Evolutionary conservation across 2,113 vertebrate species (phyloP), one percentile per base, ranked within the genome.

Genomic region (Willisornis vidua): DNA sequence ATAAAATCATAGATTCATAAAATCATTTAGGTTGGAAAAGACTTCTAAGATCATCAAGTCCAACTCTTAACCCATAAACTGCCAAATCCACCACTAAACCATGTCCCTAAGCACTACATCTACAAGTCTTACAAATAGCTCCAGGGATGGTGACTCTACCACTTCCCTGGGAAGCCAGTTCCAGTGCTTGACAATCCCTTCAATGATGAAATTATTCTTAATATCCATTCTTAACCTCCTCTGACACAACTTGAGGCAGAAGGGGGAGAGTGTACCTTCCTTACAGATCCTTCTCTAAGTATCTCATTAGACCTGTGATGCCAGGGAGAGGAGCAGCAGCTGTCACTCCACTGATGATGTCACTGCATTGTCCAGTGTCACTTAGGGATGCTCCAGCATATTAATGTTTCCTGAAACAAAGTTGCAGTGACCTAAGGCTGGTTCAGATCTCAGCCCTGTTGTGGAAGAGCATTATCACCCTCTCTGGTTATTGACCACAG

Each of bases 241-340:
- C 20, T 35, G n/a, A 48, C 9, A 25, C 20, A 48, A 35, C 41
- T 48, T 23, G 63, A 62, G 25, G 41, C 39, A 49, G 48, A 89
- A 93, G 19, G 1, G 7, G 10, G 10, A 72, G 12, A 52, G 4
- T 14, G 24, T 0, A 0, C 14, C 9, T 76, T 65, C 23, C 15
- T 61, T 79, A 18, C 14, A 79, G 37, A 51, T 61, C 24, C 12
- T 87, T 85, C 45, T 37, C 28, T 49, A 43, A 72, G 19, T 25
- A 33, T 43, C 54, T 80, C 17, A 10, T 25, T 55, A n/a, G 12
- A 75, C 3, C 12, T 46, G 8, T 41, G 19, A 39, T 25, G 17
- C 7, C 26, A 67, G 35, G 25, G 25, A 72, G 57, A 46, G 4
- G 23, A 79, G 29, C 23, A 90, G 70, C 17, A 61, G 2, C 3